Evolutionary conservation across 2,113 vertebrate genomes (phyloP).

Genomic region (Grallaria varia): DNA sequence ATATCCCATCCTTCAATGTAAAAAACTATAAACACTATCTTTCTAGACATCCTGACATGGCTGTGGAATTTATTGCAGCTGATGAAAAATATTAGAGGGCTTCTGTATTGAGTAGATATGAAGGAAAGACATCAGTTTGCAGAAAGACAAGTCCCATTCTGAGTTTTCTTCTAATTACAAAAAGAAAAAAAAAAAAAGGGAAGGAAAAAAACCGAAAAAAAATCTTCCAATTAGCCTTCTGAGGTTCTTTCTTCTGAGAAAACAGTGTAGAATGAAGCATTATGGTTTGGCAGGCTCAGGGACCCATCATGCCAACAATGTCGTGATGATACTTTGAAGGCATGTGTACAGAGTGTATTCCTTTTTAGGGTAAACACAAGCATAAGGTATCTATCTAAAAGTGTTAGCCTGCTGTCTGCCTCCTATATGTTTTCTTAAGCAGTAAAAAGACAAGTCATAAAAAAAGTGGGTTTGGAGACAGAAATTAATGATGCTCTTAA

Average conservation of each 20-base stretch:
- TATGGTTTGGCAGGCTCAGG: background rate
- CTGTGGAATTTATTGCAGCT: background rate
- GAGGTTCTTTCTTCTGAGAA: background rate
- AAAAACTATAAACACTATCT: background rate
- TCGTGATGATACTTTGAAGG: background rate
- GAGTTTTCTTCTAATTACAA: background rate
- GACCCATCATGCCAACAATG: accelerated
- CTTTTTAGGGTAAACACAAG: background rate
- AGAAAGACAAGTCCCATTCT: background rate
- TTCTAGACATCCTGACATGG: background rate
- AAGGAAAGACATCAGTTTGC: background rate
- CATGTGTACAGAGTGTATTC: accelerated
- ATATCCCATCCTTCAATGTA: background rate
- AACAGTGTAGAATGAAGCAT: background rate
- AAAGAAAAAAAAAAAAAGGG: accelerated
- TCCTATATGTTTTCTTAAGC: background rate
- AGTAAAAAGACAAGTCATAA: background rate
- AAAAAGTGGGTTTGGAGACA: background rate
- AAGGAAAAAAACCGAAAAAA: background rate
- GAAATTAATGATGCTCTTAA: background rate
- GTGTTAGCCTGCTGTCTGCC: background rate
- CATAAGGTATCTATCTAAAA: background rate
- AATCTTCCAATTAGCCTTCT: background rate
- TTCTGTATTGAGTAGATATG: background rate
- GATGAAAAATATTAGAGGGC: background rate